Conservation (phyloP, 2,113 vertebrate species). For the Podocnemis expansa region DNA sequence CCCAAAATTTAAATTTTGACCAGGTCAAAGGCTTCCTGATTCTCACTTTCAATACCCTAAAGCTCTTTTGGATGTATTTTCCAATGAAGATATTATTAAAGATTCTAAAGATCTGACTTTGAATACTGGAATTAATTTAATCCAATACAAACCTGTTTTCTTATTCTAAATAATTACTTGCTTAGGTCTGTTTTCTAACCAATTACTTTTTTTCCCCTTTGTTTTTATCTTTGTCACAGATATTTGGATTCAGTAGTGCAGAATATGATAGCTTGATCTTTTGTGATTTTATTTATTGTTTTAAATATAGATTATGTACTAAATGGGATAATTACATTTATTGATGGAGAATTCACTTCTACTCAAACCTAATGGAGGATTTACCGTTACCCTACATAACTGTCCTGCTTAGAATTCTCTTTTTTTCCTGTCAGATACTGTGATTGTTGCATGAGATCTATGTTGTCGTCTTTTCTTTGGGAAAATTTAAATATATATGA, state of each 20-base stretch:
- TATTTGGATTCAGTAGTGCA: slow-evolving; percentile 12
- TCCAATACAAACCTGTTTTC: slow-evolving; percentile 45
- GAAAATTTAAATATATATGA: background rate
- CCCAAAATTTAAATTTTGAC: background rate
- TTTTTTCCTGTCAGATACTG: background rate
- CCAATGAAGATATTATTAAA: slow-evolving; percentile 10
- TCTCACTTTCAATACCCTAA: background rate
- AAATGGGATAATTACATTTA: background rate
- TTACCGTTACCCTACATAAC: background rate
- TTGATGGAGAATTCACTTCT: background rate
- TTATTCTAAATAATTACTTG: slow-evolving; percentile 15
- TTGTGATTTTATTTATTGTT: slow-evolving; percentile 23
- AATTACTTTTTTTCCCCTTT: slow-evolving; percentile 1
- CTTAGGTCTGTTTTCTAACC: slow-evolving; percentile 44
- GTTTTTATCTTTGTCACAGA: slow-evolving; percentile 30
- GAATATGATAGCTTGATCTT: slow-evolving; percentile 4
- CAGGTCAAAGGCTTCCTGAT: background rate
- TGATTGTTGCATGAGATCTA: background rate
- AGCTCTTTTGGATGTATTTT: background rate
- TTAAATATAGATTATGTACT: slow-evolving; percentile 1
- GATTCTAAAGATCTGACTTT: slow-evolving; percentile 19
- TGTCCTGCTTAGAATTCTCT: background rate
- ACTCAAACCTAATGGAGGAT: background rate
- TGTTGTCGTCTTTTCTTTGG: background rate
- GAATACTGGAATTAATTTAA: slow-evolving; percentile 58